A percentile compares a stretch with the other conserved stretches of the same genome.
Evolutionary conservation across 1,140 invertebrate genomes (phyloP).

Genomic region (Steinernema feltiae): DNA sequence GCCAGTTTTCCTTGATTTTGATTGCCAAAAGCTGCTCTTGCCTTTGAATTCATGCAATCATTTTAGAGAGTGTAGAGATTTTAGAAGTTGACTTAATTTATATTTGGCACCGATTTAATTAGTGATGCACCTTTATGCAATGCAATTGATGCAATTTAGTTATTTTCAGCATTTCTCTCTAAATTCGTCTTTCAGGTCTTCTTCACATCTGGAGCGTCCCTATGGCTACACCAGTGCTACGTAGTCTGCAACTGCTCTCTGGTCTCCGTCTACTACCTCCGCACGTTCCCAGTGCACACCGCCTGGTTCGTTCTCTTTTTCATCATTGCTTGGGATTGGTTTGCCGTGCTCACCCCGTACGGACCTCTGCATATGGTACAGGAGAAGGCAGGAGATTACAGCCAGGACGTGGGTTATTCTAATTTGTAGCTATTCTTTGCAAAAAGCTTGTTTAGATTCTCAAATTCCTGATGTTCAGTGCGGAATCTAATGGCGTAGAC

Average conservation of each 20-base stretch:
- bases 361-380: slow-evolving; percentile 43
- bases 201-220: background rate
- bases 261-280: slow-evolving; percentile 47
- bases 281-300: slow-evolving; percentile 42
- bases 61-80: too few relatives aligned
- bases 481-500: background rate
- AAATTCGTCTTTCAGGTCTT: slow-evolving; percentile 5
- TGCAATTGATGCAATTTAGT: background rate
- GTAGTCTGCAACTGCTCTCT: slow-evolving; percentile 49
- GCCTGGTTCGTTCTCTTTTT: slow-evolving; percentile 45
- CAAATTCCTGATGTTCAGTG: slow-evolving; percentile 36
- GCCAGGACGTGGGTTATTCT: slow-evolving; percentile 31
- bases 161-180: too few relatives aligned
- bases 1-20: too few relatives aligned
- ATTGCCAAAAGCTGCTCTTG: background rate
- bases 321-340: slow-evolving; percentile 50
- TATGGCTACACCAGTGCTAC: slow-evolving; percentile 24
- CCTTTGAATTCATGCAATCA: too few relatives aligned
- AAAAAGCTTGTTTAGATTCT: slow-evolving; percentile 27
- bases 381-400: slow-evolving; percentile 45
- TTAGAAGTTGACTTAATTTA: too few relatives aligned
- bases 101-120: background rate
- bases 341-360: slow-evolving; percentile 47
- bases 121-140: background rate
- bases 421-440: slow-evolving; percentile 11